Base-by-base conservation (phyloP, 2,888 invertebrate genomes). In the Drosophila colorata region DNA sequence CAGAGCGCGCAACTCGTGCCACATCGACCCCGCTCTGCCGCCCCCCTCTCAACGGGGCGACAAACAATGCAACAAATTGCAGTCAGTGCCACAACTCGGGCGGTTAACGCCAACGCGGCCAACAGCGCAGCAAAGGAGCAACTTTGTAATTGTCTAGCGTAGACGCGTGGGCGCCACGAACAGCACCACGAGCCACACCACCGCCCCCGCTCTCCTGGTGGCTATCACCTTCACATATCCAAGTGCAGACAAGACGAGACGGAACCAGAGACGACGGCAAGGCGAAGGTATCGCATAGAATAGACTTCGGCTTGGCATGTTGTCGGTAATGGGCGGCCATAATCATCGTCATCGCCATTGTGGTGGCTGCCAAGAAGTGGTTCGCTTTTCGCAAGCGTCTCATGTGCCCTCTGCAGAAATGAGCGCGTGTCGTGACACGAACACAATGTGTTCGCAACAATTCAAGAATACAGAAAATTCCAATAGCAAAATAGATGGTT, bases 11-110 rank as follows among this genome's bases (percentile, higher is more conserved):
- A 37, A 37, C 37, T 23, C 35, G 11, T 28, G 25, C 5, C 5
- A 16, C 23, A 11, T 8, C 2, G 13, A 9, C 9, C 28, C 28
- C 2, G 8, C 2, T 9, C 28, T 1, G 23, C 23, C 25, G 7
- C 1, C 25, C 25, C 7, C 16, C 38, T 2, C 28, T 11, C 25
- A 33, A 33, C 13, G 14, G 14, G 53, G 65, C 87, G 82, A 85
- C 85, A 88, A 89, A 88, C 89, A 88, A 80, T 89, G 89, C 89
- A 88, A 83, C 86, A 87, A 87, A 89, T 89, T 87, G 78, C 83
- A 70, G 73, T 40, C 71, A 44, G 56, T 48, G 56, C 59, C 69
- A 72, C 43, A 44, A 28, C 35, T 28, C 31, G 20, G 11, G 44
- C 38, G 56, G 64, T 47, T 37, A 31, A 38, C 57, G 57, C 35